Evolutionary conservation across 2,113 vertebrate species (phyloP).

Genomic region (Catharus bicknelli): DNA sequence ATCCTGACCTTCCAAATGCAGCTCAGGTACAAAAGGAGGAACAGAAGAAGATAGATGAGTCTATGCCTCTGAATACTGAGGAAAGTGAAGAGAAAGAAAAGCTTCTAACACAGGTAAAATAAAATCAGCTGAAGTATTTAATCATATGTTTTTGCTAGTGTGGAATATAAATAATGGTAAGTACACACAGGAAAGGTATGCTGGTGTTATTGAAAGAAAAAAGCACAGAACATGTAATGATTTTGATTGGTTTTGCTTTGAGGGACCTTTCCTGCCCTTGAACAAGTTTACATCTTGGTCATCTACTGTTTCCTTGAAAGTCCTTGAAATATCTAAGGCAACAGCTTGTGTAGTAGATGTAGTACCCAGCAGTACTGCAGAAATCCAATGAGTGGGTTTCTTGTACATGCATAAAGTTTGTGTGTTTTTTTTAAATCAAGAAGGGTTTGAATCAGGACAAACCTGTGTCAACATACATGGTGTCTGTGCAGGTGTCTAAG

Average conservation of each 20-base stretch:
- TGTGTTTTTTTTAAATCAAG: background rate
- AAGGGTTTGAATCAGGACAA: background rate
- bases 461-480: background rate
- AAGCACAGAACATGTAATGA: background rate
- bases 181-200: background rate
- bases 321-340: background rate
- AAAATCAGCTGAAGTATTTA: background rate
- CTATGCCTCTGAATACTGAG: constrained; percentile 81
- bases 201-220: background rate
- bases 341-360: background rate
- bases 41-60: constrained; percentile 88
- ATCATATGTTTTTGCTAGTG: background rate
- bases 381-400: background rate
- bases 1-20: constrained; percentile 84
- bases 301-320: background rate
- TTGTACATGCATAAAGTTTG: background rate
- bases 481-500: background rate
- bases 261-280: background rate
- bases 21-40: constrained; percentile 86
- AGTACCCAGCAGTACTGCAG: background rate
- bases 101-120: constrained; percentile 83
- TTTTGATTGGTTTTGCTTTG: background rate
- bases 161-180: background rate
- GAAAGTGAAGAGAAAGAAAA: constrained; percentile 89
- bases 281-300: background rate